These are phyloP conservation scores for Astropecten irregularis DNA, from an alignment of 53 echinoderm and acorn worm genomes.

Conservation along the genomic window DNA sequence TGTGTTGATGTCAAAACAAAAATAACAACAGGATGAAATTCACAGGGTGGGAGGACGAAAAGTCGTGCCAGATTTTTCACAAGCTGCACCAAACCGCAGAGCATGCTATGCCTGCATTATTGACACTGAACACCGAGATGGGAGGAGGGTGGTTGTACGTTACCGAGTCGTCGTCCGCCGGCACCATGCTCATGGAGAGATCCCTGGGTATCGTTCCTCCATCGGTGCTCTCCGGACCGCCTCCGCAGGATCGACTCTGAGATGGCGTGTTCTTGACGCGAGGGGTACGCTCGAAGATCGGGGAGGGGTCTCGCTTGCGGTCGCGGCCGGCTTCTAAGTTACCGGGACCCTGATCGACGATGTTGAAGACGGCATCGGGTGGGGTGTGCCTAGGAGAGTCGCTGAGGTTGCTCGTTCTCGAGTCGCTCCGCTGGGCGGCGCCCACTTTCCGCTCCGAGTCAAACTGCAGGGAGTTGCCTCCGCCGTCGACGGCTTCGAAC, in stretches of 20 bases:
- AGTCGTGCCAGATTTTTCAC: no score
- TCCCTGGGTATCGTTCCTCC: constrained; percentile 59
- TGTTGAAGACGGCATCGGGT: constrained; percentile 58
- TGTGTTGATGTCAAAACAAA: no score
- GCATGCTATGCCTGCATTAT: no score
- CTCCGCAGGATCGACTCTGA: constrained; percentile 62
- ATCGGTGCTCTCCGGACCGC: constrained; percentile 53
- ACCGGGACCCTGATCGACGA: constrained; percentile 16
- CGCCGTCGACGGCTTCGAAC: constrained; percentile 85
- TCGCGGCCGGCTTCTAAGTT: constrained; percentile 60
- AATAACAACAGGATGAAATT: no score
- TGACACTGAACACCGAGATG: no score
- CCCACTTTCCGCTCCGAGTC: constrained; percentile 57
- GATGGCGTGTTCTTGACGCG: constrained; percentile 40
- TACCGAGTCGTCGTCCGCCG: constrained; percentile 64
- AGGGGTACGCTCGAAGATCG: constrained; percentile 60
- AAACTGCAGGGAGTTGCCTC: constrained; percentile 88
- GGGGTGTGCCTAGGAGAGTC: constrained; percentile 71
- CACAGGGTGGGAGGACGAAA: no score
- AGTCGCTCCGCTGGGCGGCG: constrained; percentile 59
- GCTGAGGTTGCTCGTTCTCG: constrained; percentile 23
- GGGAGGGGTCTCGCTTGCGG: constrained; percentile 60
- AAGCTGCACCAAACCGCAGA: no score
- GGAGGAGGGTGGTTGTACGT: no score
- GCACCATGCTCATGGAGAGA: constrained; percentile 39